Evolutionary conservation across 2,888 invertebrate genomes (phyloP).

Genomic region (Caenorhabditis zanzibari): DNA sequence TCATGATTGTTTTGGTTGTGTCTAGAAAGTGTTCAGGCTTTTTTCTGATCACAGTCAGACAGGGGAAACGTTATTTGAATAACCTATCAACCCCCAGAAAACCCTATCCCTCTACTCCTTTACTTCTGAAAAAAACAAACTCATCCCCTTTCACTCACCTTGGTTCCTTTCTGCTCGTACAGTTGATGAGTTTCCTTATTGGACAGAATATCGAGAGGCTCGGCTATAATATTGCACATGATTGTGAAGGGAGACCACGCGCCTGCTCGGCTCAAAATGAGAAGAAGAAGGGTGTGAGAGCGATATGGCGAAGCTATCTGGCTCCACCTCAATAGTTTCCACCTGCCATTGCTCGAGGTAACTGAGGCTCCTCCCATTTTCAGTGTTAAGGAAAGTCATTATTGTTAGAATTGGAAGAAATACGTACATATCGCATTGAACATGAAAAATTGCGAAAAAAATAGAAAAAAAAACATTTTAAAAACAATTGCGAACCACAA

Average conservation of each 20-base stretch:
- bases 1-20: no score
- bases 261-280: not conserved
- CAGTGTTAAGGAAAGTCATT: not conserved
- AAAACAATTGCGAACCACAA: no score
- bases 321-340: conserved; percentile 35
- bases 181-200: conserved; percentile 37
- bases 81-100: no score
- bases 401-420: no score
- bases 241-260: not conserved
- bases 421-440: no score
- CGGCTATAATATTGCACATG: conserved; percentile 32
- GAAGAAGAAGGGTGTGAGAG: conserved; percentile 2
- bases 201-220: conserved; percentile 30
- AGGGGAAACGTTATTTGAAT: no score
- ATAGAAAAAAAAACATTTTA: no score
- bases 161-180: conserved; percentile 38
- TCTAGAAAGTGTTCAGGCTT: no score
- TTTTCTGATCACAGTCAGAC: no score
- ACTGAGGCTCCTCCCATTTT: conserved; percentile 14
- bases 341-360: conserved; percentile 21
- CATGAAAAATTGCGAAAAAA: no score
- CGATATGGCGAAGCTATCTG: not conserved
- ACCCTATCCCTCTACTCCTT: no score
- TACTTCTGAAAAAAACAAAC: no score
- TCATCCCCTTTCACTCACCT: conserved; percentile 20